Percentiles rank a stretch among this genome's conserved stretches.
phyloP scores from a whole-genome alignment of 2,113 vertebrate species.

The Carettochelys insculpta region DNA sequence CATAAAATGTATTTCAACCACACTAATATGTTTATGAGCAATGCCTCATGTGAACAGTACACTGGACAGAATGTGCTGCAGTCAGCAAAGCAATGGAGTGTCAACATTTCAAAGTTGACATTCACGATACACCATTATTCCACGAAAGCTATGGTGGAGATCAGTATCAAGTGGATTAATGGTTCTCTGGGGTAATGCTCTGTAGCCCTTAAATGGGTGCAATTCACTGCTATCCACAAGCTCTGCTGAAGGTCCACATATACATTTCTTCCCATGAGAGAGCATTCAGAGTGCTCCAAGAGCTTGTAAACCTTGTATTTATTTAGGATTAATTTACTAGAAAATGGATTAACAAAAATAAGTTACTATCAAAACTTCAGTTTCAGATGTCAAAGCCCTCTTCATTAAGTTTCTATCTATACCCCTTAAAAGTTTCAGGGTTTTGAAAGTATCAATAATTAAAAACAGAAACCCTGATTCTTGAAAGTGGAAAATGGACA shows the following conservation, averaged over 20 bases:
- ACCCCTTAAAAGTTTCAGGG: not conserved
- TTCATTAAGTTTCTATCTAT: not conserved
- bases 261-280: not conserved
- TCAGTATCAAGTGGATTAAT: not conserved
- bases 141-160: not conserved
- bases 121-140: not conserved
- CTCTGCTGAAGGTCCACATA: not conserved
- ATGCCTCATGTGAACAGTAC: not conserved
- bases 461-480: not conserved
- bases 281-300: not conserved
- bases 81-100: not conserved
- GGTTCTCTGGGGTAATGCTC: not conserved
- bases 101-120: not conserved
- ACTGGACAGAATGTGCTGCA: not conserved
- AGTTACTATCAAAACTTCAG: not conserved
- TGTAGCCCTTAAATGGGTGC: rapidly evolving
- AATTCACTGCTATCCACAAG: not conserved
- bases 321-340: constrained; percentile 3
- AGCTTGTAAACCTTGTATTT: not conserved
- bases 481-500: not conserved
- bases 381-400: not conserved
- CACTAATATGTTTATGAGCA: not conserved
- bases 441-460: not conserved
- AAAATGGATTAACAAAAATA: not conserved
- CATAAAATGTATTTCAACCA: not conserved